Evolutionary conservation across 2,113 vertebrate species (phyloP).

Genomic region (Paedocypris sp.): DNA sequence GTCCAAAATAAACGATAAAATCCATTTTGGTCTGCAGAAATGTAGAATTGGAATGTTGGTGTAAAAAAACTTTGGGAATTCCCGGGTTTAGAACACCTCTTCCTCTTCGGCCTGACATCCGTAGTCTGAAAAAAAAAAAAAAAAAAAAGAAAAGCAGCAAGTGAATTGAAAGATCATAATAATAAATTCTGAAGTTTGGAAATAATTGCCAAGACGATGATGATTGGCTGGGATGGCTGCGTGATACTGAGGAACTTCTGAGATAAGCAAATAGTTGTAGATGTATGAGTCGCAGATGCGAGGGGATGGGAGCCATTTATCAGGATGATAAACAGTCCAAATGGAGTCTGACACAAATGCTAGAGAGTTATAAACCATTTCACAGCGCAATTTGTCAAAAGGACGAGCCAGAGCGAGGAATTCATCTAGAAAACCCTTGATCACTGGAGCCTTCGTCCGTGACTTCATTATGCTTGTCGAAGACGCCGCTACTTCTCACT

Average conservation of each 20-base stretch:
- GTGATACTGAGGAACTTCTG: background rate
- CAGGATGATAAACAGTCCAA: conserved; percentile 11
- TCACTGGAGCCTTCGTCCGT: background rate
- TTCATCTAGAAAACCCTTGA: background rate
- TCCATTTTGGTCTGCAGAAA: too few species aligned
- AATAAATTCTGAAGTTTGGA: background rate
- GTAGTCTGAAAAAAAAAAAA: conserved; percentile 44
- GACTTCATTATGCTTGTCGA: background rate
- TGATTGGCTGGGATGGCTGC: background rate
- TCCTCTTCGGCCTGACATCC: conserved; percentile 54
- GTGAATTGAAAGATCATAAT: too few species aligned
- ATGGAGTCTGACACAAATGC: background rate
- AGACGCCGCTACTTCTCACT: background rate
- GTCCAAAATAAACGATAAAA: too few species aligned
- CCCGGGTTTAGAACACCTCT: conserved; percentile 43
- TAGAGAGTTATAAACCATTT: background rate
- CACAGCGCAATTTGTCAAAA: conserved; percentile 4
- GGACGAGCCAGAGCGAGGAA: background rate
- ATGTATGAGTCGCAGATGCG: background rate
- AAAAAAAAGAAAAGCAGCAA: too few species aligned
- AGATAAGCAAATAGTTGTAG: conserved; percentile 10
- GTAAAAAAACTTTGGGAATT: background rate
- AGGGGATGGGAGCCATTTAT: background rate
- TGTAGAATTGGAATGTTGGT: too few species aligned
- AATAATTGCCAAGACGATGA: background rate